Conservation (phyloP, 2,888 invertebrate species). For the Cerastis rubricosa region DNA sequence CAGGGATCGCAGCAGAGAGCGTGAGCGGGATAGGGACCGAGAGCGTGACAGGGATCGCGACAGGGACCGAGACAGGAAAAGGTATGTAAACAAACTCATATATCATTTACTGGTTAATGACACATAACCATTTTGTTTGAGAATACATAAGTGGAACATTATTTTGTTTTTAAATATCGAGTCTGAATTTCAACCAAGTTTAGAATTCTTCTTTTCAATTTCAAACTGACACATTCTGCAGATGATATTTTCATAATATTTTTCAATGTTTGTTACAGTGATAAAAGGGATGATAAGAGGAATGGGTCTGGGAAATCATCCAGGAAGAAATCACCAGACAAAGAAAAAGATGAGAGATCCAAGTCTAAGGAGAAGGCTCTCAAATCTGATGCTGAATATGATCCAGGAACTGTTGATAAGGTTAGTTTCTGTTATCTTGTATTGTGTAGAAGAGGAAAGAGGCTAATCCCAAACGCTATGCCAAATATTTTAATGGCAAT, state of each 20-base stretch:
- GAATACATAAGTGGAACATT: background rate
- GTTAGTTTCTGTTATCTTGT: conserved; percentile 76
- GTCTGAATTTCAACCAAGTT: background rate
- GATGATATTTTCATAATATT: background rate
- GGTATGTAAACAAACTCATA: conserved; percentile 33
- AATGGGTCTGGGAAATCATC: conserved; percentile 91
- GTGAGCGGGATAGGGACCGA: conserved; percentile 88
- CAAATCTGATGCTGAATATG: conserved; percentile 92
- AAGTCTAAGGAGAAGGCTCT: conserved; percentile 91
- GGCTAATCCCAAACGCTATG: no score
- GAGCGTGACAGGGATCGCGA: conserved; percentile 79
- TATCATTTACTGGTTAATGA: background rate
- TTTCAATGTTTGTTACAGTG: conserved; percentile 72
- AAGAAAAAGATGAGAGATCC: conserved; percentile 87
- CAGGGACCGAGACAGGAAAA: conserved; percentile 60
- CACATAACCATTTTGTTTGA: background rate
- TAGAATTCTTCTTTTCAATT: background rate
- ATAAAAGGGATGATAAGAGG: conserved; percentile 92
- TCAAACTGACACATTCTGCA: background rate
- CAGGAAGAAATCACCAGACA: conserved; percentile 87
- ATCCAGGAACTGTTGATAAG: conserved; percentile 94
- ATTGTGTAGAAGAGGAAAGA: background rate
- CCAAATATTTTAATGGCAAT: background rate
- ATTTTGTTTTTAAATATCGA: background rate
- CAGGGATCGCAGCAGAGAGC: conserved; percentile 84